These are phyloP conservation scores for Cephalopachus bancanus DNA, from an alignment of 2,797 vertebrate genomes.

Conservation along the genomic window DNA sequence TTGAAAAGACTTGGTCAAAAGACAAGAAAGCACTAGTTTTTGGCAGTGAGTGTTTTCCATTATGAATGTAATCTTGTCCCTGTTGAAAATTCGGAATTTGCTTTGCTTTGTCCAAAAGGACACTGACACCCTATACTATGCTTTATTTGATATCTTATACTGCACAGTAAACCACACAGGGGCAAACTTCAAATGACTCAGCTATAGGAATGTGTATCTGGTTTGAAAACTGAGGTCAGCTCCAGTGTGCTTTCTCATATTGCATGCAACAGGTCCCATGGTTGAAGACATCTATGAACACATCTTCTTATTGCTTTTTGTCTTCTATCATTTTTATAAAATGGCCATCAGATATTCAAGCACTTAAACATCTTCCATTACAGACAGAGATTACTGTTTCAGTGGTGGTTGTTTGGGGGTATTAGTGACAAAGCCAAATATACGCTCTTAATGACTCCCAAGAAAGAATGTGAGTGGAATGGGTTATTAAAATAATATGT, in stretches of 20 bases:
- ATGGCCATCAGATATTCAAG: not conserved
- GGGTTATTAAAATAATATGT: not conserved
- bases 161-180: conserved; percentile 57
- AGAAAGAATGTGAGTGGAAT: not conserved
- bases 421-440: conserved; percentile 46
- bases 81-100: conserved; percentile 78
- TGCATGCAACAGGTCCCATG: not conserved
- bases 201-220: conserved; percentile 79
- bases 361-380: conserved; percentile 1
- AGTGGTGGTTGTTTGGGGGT: not conserved
- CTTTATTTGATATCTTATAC: conserved; percentile 80
- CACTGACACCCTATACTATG: conserved; percentile 77
- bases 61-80: conserved; percentile 78
- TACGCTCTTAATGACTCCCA: conserved; percentile 13
- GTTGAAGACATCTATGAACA: conserved; percentile 35
- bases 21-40: conserved; percentile 72
- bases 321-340: conserved; percentile 59
- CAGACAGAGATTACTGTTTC: not conserved
- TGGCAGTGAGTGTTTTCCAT: conserved; percentile 65
- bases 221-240: conserved; percentile 74
- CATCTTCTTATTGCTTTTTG: not conserved
- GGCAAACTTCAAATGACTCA: conserved; percentile 73
- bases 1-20: conserved; percentile 73
- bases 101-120: conserved; percentile 79
- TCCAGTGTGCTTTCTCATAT: conserved; percentile 48